Conservation (phyloP, 2,113 vertebrate species). For the Oceanites oceanicus region DNA sequence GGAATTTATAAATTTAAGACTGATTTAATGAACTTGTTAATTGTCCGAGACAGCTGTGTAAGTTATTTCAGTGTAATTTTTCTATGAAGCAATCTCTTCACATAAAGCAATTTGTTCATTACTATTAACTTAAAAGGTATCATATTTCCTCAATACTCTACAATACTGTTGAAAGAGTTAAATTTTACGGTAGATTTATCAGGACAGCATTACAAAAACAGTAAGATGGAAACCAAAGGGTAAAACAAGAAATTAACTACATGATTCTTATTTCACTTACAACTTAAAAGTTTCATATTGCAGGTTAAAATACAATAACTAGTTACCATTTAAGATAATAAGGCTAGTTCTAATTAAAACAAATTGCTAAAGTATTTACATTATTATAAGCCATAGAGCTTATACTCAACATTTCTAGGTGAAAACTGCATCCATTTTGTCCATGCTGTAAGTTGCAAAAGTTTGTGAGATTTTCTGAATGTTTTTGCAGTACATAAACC, state of each 20-base stretch:
- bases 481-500: conserved; percentile 68
- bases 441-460: conserved; percentile 78
- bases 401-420: conserved; percentile 77
- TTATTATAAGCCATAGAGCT: conserved; percentile 72
- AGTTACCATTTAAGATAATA: conserved; percentile 60
- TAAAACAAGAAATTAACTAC: conserved; percentile 72
- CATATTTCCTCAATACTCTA: neutral
- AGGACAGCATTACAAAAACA: conserved; percentile 60
- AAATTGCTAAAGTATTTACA: conserved; percentile 61
- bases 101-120: neutral
- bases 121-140: neutral
- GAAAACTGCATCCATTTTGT: conserved; percentile 78
- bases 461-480: conserved; percentile 71
- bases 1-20: neutral
- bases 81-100: neutral
- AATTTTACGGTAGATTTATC: conserved; percentile 15
- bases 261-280: conserved; percentile 51
- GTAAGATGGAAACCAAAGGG: conserved; percentile 82
- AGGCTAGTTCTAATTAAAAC: conserved; percentile 60
- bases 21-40: neutral
- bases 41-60: neutral
- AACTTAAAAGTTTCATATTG: conserved; percentile 56
- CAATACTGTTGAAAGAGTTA: neutral
- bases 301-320: conserved; percentile 63
- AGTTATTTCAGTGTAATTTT: neutral